Conservation (phyloP, 2,797 vertebrate genomes). For the Betta splendens region DNA sequence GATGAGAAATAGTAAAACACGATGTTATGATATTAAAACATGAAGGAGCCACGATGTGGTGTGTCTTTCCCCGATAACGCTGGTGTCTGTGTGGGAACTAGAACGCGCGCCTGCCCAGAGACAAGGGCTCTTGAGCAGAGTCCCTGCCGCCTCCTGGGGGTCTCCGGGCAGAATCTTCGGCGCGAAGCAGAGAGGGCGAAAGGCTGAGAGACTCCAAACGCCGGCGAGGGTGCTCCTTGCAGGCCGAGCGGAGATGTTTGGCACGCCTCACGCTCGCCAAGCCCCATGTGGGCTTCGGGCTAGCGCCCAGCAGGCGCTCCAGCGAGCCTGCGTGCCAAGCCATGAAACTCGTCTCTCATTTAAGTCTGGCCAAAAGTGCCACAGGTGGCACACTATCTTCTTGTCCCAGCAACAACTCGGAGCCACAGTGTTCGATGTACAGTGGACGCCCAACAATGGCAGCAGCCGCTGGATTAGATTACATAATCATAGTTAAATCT, state of each 20-base stretch:
- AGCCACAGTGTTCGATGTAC: not conserved
- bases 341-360: slow-evolving; percentile 26
- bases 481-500: not conserved
- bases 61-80: slow-evolving; percentile 31
- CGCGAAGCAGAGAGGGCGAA: slow-evolving; percentile 20
- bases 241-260: slow-evolving; percentile 44
- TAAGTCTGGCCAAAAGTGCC: slow-evolving; percentile 11
- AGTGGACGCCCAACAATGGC: not conserved
- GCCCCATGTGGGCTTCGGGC: slow-evolving; percentile 45
- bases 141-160: slow-evolving; percentile 49
- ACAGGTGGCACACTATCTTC: slow-evolving; percentile 24
- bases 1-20: slow-evolving; percentile 57
- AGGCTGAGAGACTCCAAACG: slow-evolving; percentile 41
- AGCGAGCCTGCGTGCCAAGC: slow-evolving; percentile 34
- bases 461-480: not conserved
- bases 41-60: slow-evolving; percentile 22
- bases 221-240: slow-evolving; percentile 41
- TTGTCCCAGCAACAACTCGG: not conserved
- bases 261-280: slow-evolving; percentile 36
- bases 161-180: slow-evolving; percentile 40
- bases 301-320: slow-evolving; percentile 49
- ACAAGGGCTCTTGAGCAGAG: slow-evolving; percentile 49
- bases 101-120: slow-evolving; percentile 37
- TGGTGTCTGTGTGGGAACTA: slow-evolving; percentile 28
- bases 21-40: slow-evolving; percentile 36